phyloP scores from a whole-genome alignment of 2,797 vertebrate genomes.

The Eulemur albifrons region DNA sequence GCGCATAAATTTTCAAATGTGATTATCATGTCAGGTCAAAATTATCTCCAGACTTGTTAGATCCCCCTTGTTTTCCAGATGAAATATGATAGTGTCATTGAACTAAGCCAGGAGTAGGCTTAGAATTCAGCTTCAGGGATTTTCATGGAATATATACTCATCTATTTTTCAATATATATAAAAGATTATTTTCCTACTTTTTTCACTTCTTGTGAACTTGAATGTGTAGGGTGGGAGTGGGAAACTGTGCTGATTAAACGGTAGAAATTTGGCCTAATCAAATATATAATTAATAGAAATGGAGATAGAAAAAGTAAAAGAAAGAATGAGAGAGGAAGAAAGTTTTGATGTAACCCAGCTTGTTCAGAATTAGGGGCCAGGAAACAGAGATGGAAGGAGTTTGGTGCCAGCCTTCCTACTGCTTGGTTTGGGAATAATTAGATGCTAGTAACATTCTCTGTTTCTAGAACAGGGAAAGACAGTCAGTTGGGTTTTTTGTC shows the following conservation, averaged over 20 bases:
- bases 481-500: background rate
- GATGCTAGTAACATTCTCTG: background rate
- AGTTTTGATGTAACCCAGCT: background rate
- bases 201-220: background rate
- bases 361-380: background rate
- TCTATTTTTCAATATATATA: background rate
- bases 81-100: background rate
- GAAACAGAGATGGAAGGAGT: background rate
- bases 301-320: background rate
- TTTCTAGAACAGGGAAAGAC: background rate
- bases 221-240: background rate
- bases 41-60: background rate
- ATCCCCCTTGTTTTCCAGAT: background rate
- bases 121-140: background rate
- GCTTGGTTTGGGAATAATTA: background rate
- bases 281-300: background rate
- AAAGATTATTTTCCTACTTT: background rate
- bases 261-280: conserved; percentile 16
- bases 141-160: background rate
- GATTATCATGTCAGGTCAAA: background rate
- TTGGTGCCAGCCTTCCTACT: background rate
- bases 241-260: background rate
- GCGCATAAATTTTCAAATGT: background rate
- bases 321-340: background rate
- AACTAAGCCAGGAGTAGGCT: background rate